Percentiles rank a stretch among this genome's conserved stretches.
Conservation (phyloP, 1,140 invertebrate genomes). For the Papilio dardanus region DNA sequence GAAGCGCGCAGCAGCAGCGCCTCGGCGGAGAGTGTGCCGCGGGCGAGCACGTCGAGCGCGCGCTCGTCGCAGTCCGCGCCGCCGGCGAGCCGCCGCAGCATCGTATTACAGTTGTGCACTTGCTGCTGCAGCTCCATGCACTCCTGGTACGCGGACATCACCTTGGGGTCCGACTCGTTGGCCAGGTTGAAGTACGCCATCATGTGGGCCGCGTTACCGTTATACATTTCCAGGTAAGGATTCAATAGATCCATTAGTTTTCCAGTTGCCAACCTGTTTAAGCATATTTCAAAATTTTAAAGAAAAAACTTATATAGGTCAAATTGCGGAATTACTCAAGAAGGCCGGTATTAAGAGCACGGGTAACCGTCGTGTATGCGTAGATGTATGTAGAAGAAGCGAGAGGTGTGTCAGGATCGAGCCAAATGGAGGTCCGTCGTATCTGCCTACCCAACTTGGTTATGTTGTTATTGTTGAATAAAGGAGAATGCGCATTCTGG, state of each 20-base stretch:
- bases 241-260: constrained; percentile 90
- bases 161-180: constrained; percentile 86
- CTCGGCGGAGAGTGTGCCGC: constrained; percentile 65
- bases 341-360: too few species aligned
- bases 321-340: too few species aligned
- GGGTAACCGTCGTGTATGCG: too few species aligned
- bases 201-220: constrained; percentile 91
- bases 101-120: constrained; percentile 74
- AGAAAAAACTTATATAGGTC: too few species aligned
- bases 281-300: not conserved
- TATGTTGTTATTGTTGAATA: too few species aligned
- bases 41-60: constrained; percentile 59
- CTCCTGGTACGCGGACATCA: constrained; percentile 91
- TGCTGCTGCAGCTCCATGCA: constrained; percentile 80
- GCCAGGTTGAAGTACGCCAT: constrained; percentile 89
- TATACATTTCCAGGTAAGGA: constrained; percentile 89
- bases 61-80: constrained; percentile 54
- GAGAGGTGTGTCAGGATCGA: too few species aligned
- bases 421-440: too few species aligned
- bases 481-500: too few species aligned
- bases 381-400: too few species aligned
- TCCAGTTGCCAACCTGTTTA: constrained; percentile 91
- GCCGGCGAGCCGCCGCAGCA: constrained; percentile 68
- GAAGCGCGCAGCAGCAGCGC: constrained; percentile 84
- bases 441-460: too few species aligned